A percentile compares a stretch with the other conserved stretches of the same genome.
Conservation (phyloP, 2,888 invertebrate species). For the Linnaemya vulpina region DNA sequence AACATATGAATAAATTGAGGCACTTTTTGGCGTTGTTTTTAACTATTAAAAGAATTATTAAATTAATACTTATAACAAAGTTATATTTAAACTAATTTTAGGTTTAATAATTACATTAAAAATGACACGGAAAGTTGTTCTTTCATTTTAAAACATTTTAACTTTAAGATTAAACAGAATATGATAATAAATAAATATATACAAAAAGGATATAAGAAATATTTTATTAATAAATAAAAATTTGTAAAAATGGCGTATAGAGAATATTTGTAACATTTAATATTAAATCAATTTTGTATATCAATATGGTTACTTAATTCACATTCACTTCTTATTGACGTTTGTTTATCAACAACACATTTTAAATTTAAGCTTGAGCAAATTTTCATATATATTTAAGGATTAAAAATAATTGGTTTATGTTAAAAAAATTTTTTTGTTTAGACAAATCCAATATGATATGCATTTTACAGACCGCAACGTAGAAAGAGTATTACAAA, state of each 20-base stretch:
- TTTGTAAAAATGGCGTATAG: constrained; percentile 29
- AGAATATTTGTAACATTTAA: background rate
- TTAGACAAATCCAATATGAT: no score
- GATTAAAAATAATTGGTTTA: no score
- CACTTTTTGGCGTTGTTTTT: constrained; percentile 79
- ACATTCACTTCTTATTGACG: background rate
- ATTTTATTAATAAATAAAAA: constrained; percentile 11
- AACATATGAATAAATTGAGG: constrained; percentile 77
- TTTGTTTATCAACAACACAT: background rate
- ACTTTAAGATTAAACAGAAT: constrained; percentile 47
- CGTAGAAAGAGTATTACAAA: no score
- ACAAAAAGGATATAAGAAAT: constrained; percentile 24
- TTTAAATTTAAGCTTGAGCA: background rate
- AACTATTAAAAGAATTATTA: constrained; percentile 56
- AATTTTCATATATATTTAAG: background rate
- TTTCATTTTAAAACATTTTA: constrained; percentile 30
- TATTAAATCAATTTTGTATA: background rate
- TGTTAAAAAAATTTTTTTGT: no score
- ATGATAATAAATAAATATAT: constrained; percentile 53
- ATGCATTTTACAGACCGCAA: no score
- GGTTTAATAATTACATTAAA: constrained; percentile 48
- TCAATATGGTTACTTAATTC: background rate
- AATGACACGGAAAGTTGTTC: constrained; percentile 68
- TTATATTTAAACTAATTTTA: constrained; percentile 67
- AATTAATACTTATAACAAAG: constrained; percentile 51